Evolutionary conservation across 2,797 vertebrate genomes (phyloP).

Genomic region (Phrynocephalus vlangalii): DNA sequence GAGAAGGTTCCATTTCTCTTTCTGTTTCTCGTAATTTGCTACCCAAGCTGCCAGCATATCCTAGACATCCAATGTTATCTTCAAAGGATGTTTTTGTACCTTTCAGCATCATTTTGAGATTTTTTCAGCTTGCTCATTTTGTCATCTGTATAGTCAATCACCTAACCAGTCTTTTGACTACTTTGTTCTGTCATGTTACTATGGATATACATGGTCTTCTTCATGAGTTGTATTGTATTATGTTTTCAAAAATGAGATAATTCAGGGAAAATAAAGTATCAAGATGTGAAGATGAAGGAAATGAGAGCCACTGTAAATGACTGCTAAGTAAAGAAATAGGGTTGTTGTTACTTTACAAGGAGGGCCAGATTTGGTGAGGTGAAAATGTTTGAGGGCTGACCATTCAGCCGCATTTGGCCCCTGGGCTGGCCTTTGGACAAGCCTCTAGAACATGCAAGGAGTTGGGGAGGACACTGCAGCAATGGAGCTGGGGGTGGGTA

Average conservation of each 20-base stretch:
- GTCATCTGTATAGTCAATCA: constrained; percentile 28
- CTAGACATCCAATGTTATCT: constrained; percentile 7
- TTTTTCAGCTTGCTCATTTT: not conserved
- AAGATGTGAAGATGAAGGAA: constrained; percentile 16
- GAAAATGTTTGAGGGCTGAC: too few species aligned
- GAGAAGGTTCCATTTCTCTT: not conserved
- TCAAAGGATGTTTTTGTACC: constrained; percentile 15
- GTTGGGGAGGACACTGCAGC: too few species aligned
- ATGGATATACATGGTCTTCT: constrained; percentile 8
- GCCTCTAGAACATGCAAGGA: too few species aligned
- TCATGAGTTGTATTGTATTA: constrained; percentile 10
- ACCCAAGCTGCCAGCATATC: constrained; percentile 10
- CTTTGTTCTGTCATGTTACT: constrained; percentile 42
- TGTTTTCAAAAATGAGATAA: constrained; percentile 2
- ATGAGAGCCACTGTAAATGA: not conserved
- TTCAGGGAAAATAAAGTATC: constrained; percentile 1
- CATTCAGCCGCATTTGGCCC: too few species aligned
- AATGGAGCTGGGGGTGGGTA: too few species aligned
- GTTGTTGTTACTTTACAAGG: too few species aligned
- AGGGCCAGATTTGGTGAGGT: too few species aligned
- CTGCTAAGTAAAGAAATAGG: not conserved
- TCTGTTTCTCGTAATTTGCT: not conserved
- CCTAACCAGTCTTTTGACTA: not conserved
- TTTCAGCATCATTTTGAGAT: constrained; percentile 2
- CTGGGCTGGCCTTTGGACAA: too few species aligned